phyloP scores from a whole-genome alignment of 2,888 invertebrate genomes.

The Trissonchulus latispiculum region DNA sequence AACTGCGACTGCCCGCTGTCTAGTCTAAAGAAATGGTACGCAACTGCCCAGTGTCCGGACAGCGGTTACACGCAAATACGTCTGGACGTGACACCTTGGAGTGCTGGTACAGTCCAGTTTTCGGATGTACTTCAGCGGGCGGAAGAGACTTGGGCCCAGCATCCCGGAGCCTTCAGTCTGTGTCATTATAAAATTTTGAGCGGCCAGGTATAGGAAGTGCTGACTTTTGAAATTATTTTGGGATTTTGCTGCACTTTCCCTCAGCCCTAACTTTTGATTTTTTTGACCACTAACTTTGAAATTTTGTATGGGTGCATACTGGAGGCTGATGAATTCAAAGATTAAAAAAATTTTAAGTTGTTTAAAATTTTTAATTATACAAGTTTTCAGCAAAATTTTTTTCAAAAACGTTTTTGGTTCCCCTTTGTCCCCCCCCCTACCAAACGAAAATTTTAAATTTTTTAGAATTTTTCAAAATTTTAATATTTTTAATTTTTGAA shows the following conservation, averaged over 20 bases:
- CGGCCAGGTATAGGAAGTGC: no score
- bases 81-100: slow-evolving; percentile 60
- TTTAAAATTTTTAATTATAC: no score
- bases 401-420: no score
- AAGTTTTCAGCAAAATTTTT: no score
- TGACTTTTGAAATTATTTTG: no score
- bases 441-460: no score
- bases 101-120: slow-evolving; percentile 57
- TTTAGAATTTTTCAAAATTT: no score
- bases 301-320: not conserved
- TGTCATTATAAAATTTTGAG: slow-evolving; percentile 77
- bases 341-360: no score
- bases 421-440: no score
- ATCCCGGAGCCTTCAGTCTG: slow-evolving; percentile 56
- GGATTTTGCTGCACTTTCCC: no score
- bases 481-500: no score
- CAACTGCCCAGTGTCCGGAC: slow-evolving; percentile 53
- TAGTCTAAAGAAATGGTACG: slow-evolving; percentile 57
- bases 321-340: no score
- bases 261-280: not conserved
- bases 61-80: slow-evolving; percentile 61
- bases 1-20: slow-evolving; percentile 68
- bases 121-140: slow-evolving; percentile 56
- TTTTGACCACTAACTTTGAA: not conserved
- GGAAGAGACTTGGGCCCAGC: slow-evolving; percentile 60